phyloP scores from a whole-genome alignment of 2,113 vertebrate species.

The Anolis sagrei region DNA sequence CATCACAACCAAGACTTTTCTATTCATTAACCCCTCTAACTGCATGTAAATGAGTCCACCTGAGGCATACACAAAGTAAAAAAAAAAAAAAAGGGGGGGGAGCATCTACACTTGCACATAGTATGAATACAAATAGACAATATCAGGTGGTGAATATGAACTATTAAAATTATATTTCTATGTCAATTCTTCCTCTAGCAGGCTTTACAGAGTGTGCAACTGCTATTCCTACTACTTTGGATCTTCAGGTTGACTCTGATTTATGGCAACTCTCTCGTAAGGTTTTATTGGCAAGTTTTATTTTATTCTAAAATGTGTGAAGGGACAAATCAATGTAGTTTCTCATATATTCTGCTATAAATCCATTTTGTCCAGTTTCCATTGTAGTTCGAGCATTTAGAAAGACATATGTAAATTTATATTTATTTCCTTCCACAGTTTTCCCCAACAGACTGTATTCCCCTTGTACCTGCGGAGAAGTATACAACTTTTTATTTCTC shows the following conservation, averaged over 20 bases:
- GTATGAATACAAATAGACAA: conserved; percentile 16
- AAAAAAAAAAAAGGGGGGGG: neutral
- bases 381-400: too few species aligned
- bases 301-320: neutral
- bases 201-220: neutral
- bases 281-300: too few species aligned
- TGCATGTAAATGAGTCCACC: conserved; percentile 40
- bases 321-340: neutral
- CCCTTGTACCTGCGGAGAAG: too few species aligned
- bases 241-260: too few species aligned
- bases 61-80: conserved; percentile 17
- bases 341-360: neutral
- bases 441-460: too few species aligned
- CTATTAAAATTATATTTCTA: conserved; percentile 24
- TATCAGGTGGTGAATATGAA: neutral
- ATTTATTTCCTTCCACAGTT: too few species aligned
- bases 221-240: neutral
- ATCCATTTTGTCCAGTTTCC: neutral
- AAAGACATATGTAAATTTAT: too few species aligned
- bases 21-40: conserved; percentile 49
- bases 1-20: conserved; percentile 32
- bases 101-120: neutral
- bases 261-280: too few species aligned
- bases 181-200: neutral
- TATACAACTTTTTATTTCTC: neutral